Base-by-base conservation (phyloP, 2,888 invertebrate species). In the Craniophora ligustri region DNA sequence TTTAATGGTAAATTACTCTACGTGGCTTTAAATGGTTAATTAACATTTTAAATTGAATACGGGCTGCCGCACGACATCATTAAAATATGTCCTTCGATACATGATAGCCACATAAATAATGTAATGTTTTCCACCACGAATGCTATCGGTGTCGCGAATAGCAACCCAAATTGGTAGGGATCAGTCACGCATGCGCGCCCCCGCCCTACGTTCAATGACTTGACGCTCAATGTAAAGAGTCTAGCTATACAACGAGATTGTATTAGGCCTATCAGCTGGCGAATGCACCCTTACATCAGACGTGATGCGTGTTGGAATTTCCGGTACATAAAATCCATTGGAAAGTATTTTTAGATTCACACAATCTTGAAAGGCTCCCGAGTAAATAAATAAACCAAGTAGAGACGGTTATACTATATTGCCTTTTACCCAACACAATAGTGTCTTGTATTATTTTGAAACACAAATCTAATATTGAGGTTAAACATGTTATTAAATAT, bases 201-300 rank as follows among this genome's bases (percentile, higher is more conserved):
- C 86, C 86, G 85, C 86, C 86, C 88, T 80, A 65, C 91, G 90
- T 82, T 92, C 91, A 89, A 90, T 91, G 90, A 85, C 84, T 84
- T 78, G 79, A 79, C 78, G 80, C 76, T 77, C 75, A 79, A 72
- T 74, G 73, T 75, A 61, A 48, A 51, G 54, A 58, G 63, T 67
- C 50, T 58, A 59, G 55, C 55, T 53, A 68, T 56, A 71, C 69
- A 71, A 70, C 41, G 60, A 67, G 65, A 62, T 72, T 70, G 59
- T 72, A 66, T 57, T 71, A 58, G 39, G 44, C 50, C 55, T 71
- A 71, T 68, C 71, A 74, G 73, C 73, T 73, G 74, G 62, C 66
- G 57, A 62, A 59, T 60, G 59, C 57, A 45, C 28, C 44, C 51
- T 57, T 28, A 51, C 57, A 58, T 64, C 42, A 62, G 26, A 49